Evolutionary conservation across 2,797 vertebrate genomes (phyloP).

Genomic region (Coendou prehensilis): DNA sequence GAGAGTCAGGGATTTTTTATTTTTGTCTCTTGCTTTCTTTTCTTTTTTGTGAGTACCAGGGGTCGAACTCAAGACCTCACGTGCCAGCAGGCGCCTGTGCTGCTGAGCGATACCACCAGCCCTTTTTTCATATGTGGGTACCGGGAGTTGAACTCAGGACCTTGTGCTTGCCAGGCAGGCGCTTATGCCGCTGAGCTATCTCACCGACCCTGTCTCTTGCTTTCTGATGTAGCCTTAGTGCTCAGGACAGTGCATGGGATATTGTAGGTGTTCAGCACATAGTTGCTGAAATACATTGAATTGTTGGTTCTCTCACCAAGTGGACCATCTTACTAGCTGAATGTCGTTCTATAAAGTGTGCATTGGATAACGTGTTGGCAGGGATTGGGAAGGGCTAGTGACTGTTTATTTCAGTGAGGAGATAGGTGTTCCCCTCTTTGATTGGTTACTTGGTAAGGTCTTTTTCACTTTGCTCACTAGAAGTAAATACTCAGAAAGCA

Average conservation of each 20-base stretch:
- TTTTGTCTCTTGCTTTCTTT: neutral
- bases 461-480: conserved; percentile 41
- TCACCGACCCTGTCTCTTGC: neutral
- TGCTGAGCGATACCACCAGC: too few relatives aligned
- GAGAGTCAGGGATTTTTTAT: conserved; percentile 1
- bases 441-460: conserved; percentile 22
- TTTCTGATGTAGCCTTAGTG: neutral
- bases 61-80: too few relatives aligned
- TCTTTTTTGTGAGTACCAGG: too few relatives aligned
- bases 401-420: conserved; percentile 35
- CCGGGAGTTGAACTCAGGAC: too few relatives aligned
- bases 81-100: too few relatives aligned
- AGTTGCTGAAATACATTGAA: neutral
- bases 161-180: too few relatives aligned
- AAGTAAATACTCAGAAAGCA: conserved; percentile 29
- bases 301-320: conserved; percentile 35
- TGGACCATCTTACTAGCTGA: neutral
- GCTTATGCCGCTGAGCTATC: too few relatives aligned
- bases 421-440: neutral
- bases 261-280: neutral
- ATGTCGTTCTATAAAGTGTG: neutral
- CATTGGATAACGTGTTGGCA: neutral
- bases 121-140: too few relatives aligned
- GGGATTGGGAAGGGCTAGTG: neutral
- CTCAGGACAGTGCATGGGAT: neutral